Evolutionary conservation across 2,797 vertebrate genomes (phyloP).

Genomic region (Esox masquinongy): DNA sequence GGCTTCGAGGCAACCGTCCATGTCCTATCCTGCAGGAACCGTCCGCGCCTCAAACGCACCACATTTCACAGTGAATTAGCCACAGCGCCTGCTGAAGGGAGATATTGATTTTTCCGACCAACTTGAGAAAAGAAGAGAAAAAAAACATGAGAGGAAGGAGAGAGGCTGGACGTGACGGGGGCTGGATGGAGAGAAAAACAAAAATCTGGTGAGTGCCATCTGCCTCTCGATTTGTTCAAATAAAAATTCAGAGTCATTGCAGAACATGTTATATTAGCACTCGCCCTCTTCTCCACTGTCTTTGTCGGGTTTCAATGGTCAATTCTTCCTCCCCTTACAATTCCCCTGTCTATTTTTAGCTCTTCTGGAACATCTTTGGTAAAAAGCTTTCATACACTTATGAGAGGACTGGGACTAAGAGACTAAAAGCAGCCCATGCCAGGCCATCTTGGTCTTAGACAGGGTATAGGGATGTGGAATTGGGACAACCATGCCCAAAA

Average conservation of each 20-base stretch:
- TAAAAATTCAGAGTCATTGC: conserved; percentile 27
- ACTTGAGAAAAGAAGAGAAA: conserved; percentile 54
- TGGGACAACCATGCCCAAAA: no score
- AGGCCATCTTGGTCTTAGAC: background rate
- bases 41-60: conserved; percentile 61
- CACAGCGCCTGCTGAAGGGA: conserved; percentile 66
- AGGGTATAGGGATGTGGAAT: no score
- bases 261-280: conserved; percentile 28
- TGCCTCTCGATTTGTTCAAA: conserved; percentile 31
- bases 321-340: conserved; percentile 41
- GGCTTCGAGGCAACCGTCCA: conserved; percentile 47
- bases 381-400: conserved; percentile 50
- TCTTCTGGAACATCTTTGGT: conserved; percentile 24
- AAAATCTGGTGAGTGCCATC: conserved; percentile 43
- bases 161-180: conserved; percentile 4
- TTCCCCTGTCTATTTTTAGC: conserved; percentile 24
- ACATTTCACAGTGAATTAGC: conserved; percentile 74
- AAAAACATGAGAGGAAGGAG: conserved; percentile 6
- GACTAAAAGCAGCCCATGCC: background rate
- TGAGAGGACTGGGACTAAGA: conserved; percentile 25
- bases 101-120: conserved; percentile 71
- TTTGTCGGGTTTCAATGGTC: conserved; percentile 33
- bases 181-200: conserved; percentile 1
- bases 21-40: conserved; percentile 60
- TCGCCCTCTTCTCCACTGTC: conserved; percentile 11